phyloP scores from a whole-genome alignment of 2,113 vertebrate species.

The Herpailurus yagouaroundi region DNA sequence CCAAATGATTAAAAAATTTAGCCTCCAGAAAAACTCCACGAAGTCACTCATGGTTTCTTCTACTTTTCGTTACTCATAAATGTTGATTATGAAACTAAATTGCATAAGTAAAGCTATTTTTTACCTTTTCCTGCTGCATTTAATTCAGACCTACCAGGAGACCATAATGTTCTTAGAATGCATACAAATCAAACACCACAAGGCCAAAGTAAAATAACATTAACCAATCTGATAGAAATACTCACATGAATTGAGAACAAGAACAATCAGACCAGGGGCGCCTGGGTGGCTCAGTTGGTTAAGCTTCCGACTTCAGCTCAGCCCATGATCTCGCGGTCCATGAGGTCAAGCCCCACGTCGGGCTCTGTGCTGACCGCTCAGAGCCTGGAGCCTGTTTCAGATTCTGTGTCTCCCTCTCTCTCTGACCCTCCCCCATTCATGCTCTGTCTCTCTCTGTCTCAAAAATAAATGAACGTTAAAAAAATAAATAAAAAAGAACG shows the following conservation, averaged over 20 bases:
- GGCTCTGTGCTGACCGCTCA: no score
- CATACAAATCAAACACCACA: not conserved
- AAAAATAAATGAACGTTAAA: no score
- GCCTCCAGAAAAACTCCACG: not conserved
- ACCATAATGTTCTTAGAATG: not conserved
- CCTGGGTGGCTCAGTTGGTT: no score
- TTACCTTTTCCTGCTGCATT: not conserved
- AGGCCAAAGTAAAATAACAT: not conserved
- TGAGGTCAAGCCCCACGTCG: no score
- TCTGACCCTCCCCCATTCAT: no score
- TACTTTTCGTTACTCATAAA: not conserved
- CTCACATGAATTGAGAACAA: not conserved
- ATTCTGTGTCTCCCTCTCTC: no score
- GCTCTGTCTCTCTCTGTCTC: no score
- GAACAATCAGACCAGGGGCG: not conserved
- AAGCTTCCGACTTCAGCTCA: no score
- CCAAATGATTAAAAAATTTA: not conserved
- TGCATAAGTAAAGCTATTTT: not conserved
- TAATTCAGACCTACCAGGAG: constrained; percentile 12
- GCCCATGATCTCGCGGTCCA: no score
- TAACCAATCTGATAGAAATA: not conserved
- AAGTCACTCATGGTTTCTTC: not conserved
- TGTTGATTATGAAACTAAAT: constrained; percentile 39
- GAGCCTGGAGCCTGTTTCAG: no score
- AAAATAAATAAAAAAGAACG: not conserved